A percentile compares a stretch with the other conserved stretches of the same genome.
Conservation (phyloP, 2,797 vertebrate species). For the Emys orbicularis region DNA sequence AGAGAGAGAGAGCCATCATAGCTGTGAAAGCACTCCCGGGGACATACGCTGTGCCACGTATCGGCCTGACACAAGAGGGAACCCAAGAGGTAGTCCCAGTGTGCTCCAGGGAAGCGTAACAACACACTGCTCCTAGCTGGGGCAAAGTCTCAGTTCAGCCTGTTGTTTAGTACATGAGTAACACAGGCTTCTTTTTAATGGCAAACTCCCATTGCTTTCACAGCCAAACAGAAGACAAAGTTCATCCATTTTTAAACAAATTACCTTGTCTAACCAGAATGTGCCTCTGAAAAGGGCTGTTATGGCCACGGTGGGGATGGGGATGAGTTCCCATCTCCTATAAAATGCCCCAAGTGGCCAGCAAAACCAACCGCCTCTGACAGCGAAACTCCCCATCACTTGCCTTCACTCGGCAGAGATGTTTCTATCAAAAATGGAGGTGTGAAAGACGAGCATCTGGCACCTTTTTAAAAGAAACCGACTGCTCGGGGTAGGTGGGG, state of each 20-base stretch:
- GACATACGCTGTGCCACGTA: neutral
- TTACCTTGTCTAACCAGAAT: neutral
- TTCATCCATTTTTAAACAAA: neutral
- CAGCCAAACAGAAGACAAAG: neutral
- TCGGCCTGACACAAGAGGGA: neutral
- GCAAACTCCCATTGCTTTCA: neutral
- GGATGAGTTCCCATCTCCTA: neutral
- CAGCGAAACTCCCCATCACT: fast-evolving
- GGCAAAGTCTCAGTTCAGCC: neutral
- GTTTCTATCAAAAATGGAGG: fast-evolving
- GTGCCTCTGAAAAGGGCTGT: neutral
- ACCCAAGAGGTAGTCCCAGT: neutral
- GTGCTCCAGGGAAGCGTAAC: neutral
- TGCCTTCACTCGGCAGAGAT: fast-evolving
- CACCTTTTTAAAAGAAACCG: neutral
- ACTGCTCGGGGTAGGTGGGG: fast-evolving
- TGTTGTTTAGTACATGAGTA: neutral
- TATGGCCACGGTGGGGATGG: neutral
- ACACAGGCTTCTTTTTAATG: neutral
- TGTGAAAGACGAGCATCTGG: fast-evolving
- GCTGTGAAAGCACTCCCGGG: neutral
- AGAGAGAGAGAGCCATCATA: neutral
- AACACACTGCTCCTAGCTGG: neutral
- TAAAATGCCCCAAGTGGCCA: neutral
- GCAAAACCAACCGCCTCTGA: neutral